Evolutionary conservation across 2,888 invertebrate species (phyloP), one percentile per base, ranked within the genome.

Genomic region (Pristionchus arcanus): DNA sequence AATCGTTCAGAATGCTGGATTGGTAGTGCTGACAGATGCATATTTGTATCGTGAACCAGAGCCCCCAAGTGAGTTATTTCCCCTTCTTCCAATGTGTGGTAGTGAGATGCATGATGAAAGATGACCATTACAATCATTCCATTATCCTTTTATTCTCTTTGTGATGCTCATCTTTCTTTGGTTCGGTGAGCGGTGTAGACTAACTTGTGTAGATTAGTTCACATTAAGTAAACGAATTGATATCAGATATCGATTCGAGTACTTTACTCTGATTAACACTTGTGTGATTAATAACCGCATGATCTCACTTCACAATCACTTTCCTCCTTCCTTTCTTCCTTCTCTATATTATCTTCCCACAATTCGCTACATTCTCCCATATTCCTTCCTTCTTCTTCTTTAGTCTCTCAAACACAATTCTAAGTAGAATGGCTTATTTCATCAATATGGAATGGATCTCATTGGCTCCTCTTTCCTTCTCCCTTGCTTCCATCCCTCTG

Each of bases 11-110:
- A 95, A 95, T 91, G 94, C 95, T 21, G 95, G 95, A 7, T 91
- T 95, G n/a, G 92, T 95, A 9, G 95, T 95, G 19, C 90, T 95
- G 37, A 95, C 95, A 28, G 95, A 95, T 90, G 95, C 95, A 15
- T 94, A 91, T 68, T 89, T 95, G 34, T 95, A 94, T 92, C 90
- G 91, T 19, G 94, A 95, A 90, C 95, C 94, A 31, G 92, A 93
- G 88, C 93, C 92, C 13, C 90, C 92, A 90, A 93, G 94, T 94
- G 91, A 92, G 94, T 92, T 90, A 5, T 5, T 77, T n/a, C 53
- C n/a, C 37, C 74, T 28, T 28, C 4, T 34, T 34, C 21, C 15
- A 34, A 88, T 90, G 90, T 49, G 28, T 89, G 31, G 16, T 53
- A 59, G 77, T 53, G 31, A 55, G n/a, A 59, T 74, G 53, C 42